Base-by-base conservation (phyloP, 2,888 invertebrate species). In the Ametastegia equiseti region DNA sequence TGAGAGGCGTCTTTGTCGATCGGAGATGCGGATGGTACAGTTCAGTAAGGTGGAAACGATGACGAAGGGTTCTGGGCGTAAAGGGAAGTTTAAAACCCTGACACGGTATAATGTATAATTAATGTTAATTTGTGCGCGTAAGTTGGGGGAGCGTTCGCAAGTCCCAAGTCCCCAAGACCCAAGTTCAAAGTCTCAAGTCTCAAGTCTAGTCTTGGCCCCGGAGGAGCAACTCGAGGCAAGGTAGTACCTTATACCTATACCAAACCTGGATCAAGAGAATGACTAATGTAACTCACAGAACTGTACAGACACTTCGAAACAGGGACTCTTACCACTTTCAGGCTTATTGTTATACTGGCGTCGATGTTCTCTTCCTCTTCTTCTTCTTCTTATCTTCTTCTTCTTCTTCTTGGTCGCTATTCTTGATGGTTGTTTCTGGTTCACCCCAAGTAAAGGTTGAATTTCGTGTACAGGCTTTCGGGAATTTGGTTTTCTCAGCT, bases 81-180 rank as follows among this genome's bases (percentile, higher is more conserved):
- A 39, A 67, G 65, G 36, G 36, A 71, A 71, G 71, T 71, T 71
- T 47, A 71, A 71, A 71, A 45, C 47, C 45, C 45, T 71, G 71
- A 71, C 71, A 71, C 45, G 45, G 47, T 71, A 71, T 71, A 71
- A 71, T 47, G 27, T 71, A 71, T 71, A 71, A 71, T 71, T 71
- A 71, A 71, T 71, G 71, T 71, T 71, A 71, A 71, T 71, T 71
- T 47, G 45, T 71, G 47, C 71, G 13, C 23, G 47, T 45, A 71
- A 71, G 27, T 71, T 47, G 71, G 27, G 30, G 45, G 23, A 7
- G 71, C 71, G 47, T 47, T 71, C 71, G n/a, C n/a, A n/a, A n/a
- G n/a, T n/a, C n/a, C n/a, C n/a, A n/a, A n/a, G n/a, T n/a, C n/a
- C n/a, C n/a, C n/a, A n/a, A n/a, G n/a, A n/a, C n/a, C n/a, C n/a